Conservation (phyloP, 2,888 invertebrate species). For the Terebella lapidaria region DNA sequence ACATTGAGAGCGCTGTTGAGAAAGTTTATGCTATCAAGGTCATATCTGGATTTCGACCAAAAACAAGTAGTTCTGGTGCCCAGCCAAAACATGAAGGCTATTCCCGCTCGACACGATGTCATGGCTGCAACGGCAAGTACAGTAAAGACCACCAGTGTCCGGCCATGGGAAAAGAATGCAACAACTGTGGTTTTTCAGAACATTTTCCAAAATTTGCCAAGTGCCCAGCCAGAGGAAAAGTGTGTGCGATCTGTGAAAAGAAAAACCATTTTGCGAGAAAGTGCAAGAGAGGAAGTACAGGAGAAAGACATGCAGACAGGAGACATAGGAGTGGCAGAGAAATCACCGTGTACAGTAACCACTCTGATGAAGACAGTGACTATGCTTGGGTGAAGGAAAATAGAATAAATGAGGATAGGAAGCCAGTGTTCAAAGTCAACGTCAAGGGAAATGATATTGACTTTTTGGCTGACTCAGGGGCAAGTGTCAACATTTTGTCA, state of each 20-base stretch:
- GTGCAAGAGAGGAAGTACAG: background rate
- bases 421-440: background rate
- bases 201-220: no score
- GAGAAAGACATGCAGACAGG: background rate
- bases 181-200: no score
- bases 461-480: background rate
- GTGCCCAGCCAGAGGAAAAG: slow-evolving; percentile 8
- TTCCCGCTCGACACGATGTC: no score
- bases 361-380: background rate
- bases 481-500: background rate
- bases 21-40: no score
- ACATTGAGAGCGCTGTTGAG: no score
- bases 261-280: background rate
- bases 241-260: background rate
- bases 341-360: background rate
- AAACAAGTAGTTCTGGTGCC: no score
- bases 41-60: no score
- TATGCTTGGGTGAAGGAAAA: background rate
- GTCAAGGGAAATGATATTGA: background rate
- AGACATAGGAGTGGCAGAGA: no score
- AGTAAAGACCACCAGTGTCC: no score
- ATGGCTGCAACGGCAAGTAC: no score
- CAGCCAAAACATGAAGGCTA: no score
- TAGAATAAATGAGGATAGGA: background rate
- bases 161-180: no score